phyloP scores from a whole-genome alignment of 2,888 invertebrate species.

The Helicoverpa assulta region DNA sequence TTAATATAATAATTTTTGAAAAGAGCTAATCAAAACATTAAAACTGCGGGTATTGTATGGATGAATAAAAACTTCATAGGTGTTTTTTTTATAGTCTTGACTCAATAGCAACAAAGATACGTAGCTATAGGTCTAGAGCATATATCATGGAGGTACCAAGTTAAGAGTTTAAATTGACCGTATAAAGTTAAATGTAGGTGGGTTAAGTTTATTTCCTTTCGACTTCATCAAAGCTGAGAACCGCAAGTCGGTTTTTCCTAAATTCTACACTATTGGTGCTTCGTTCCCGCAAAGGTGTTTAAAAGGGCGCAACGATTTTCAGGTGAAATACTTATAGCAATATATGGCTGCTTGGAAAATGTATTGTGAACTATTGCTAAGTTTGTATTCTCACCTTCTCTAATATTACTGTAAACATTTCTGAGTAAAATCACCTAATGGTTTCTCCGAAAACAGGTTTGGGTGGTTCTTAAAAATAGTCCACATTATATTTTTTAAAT shows the following conservation, averaged over 20 bases:
- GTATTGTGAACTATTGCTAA: neutral
- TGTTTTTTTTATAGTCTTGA: too few species aligned
- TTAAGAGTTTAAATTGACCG: too few species aligned
- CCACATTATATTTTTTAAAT: too few species aligned
- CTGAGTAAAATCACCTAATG: too few species aligned
- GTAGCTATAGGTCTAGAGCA: too few species aligned
- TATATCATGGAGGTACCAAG: too few species aligned
- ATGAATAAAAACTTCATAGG: too few species aligned
- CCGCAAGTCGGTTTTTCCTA: neutral
- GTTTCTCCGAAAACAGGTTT: too few species aligned
- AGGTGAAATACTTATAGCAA: neutral
- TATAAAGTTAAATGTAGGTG: too few species aligned
- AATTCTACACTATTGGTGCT: neutral
- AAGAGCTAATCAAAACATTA: slow-evolving; percentile 27
- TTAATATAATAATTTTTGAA: slow-evolving; percentile 35
- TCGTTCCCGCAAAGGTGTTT: neutral
- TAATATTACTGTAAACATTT: neutral
- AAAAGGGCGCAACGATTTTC: neutral
- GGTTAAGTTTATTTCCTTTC: neutral
- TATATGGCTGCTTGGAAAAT: too few species aligned
- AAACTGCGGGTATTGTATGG: neutral
- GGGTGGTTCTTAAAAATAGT: too few species aligned
- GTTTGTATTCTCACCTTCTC: neutral
- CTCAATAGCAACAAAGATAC: too few species aligned
- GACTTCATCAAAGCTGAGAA: slow-evolving; percentile 2